Base-by-base conservation (phyloP, 1,140 invertebrate species). In the Pachypeltis micranthus region DNA sequence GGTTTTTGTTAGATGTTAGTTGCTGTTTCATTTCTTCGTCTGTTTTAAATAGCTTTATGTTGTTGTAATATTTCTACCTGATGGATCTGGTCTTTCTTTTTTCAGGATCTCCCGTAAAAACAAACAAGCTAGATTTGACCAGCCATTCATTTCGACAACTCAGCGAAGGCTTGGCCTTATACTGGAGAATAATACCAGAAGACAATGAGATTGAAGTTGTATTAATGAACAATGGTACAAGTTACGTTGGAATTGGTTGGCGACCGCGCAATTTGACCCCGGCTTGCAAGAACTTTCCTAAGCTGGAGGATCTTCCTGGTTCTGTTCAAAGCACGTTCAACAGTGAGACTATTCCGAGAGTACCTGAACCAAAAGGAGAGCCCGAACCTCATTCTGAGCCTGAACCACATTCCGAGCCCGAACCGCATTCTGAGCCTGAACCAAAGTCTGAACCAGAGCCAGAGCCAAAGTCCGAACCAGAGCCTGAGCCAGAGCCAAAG, bases 201-300 rank as follows among this genome's bases (percentile, higher is more conserved):
- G 79, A 83, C 14, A 81, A 83, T 26, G 91, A 95, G 76, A 76
- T 96, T 3, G 92, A 96, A 74, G 78, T 93, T 19, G 81, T 93
- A 0, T 80, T 93, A 68, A 80, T 88, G 24, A 88, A 87, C 2
- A 91, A 93, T 68, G 83, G 88, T 0, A 88, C 85, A 0, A 88
- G 87, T 14, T 96, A 92, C 78, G 84, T 86, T n/a, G 91, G 85
- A 65, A 44, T 93, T 10, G 90, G 90, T 10, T 92, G 89, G 89
- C 75, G 90, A 66, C 90, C 91, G 0, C 78, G 76, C 31, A 79
- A 78, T 14, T 70, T 90, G 31, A 88, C 83, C 2, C 80, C 85
- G 19, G 77, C 79, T 14, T 93, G 89, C 69, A 85, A 84, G 70
- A 85, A 87, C 63, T 88, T 88, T 70, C 90, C 89, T 54, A 82